Evolutionary conservation across 2,113 vertebrate genomes (phyloP).

Genomic region (Noctilio leporinus): DNA sequence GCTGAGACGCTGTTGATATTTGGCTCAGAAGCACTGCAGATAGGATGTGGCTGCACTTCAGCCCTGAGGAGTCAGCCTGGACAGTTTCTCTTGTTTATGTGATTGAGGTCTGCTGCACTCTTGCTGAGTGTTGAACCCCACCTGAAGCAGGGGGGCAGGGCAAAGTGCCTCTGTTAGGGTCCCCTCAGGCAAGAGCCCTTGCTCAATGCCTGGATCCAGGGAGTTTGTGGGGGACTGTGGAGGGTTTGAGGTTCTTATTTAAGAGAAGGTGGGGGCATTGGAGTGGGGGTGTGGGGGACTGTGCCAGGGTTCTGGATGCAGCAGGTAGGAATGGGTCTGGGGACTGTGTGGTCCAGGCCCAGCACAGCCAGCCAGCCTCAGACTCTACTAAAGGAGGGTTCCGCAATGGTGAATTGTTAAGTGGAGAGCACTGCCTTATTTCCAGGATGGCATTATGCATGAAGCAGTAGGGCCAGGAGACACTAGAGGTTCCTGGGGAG

Average conservation of each 20-base stretch:
- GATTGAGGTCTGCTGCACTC: not conserved
- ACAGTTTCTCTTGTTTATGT: not conserved
- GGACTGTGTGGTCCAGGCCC: not conserved
- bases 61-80: not conserved
- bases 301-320: not conserved
- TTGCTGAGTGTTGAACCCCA: accelerated
- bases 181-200: not conserved
- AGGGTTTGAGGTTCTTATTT: not conserved
- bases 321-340: not conserved
- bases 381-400: not conserved
- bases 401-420: not conserved
- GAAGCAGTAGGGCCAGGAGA: not conserved
- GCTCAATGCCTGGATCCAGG: not conserved
- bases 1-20: conserved; percentile 19
- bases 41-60: not conserved
- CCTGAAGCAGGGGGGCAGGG: not conserved
- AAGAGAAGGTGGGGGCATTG: not conserved
- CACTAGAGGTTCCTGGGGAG: not conserved
- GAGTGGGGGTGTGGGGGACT: not conserved
- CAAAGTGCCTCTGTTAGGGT: not conserved
- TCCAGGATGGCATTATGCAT: not conserved
- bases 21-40: not conserved
- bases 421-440: not conserved
- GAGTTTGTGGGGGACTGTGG: not conserved
- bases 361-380: not conserved